phyloP scores from a whole-genome alignment of 1,140 invertebrate species.

The Trypoxylus dichotomus region DNA sequence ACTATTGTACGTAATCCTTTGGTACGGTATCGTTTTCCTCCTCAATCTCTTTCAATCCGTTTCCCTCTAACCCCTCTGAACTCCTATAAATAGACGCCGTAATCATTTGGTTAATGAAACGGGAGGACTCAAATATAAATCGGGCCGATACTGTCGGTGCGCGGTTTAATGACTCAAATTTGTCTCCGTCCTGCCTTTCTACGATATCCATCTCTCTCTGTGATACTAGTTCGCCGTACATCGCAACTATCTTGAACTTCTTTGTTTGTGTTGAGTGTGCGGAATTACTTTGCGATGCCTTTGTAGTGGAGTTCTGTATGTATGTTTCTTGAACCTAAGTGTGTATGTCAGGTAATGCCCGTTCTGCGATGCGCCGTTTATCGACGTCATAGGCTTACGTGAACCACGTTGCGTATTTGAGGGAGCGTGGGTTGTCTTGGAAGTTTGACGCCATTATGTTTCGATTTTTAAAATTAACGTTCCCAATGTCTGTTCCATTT shows the following conservation, averaged over 20 bases:
- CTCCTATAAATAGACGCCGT: constrained; percentile 5
- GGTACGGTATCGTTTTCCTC: neutral
- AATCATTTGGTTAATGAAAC: constrained; percentile 22
- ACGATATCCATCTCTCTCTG: neutral
- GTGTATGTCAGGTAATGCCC: constrained; percentile 12
- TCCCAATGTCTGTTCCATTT: neutral
- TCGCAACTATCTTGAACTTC: neutral
- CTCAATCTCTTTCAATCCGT: neutral
- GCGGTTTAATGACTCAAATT: constrained; percentile 2
- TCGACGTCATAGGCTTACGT: neutral
- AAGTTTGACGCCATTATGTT: neutral
- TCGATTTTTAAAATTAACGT: neutral
- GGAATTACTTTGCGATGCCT: constrained; percentile 2
- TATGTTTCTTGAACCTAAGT: neutral
- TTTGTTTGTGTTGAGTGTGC: constrained; percentile 13
- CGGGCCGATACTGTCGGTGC: neutral
- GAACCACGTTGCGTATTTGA: neutral
- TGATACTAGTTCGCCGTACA: neutral
- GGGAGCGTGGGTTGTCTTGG: neutral
- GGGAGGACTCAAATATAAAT: constrained; percentile 12
- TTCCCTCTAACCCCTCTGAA: neutral
- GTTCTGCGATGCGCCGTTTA: neutral
- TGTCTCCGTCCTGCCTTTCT: neutral
- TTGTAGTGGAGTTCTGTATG: neutral
- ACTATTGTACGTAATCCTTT: neutral